Evolutionary conservation across 2,888 invertebrate species (phyloP), one percentile per base, ranked within the genome.

Genomic region (Muschampia staudingeri): DNA sequence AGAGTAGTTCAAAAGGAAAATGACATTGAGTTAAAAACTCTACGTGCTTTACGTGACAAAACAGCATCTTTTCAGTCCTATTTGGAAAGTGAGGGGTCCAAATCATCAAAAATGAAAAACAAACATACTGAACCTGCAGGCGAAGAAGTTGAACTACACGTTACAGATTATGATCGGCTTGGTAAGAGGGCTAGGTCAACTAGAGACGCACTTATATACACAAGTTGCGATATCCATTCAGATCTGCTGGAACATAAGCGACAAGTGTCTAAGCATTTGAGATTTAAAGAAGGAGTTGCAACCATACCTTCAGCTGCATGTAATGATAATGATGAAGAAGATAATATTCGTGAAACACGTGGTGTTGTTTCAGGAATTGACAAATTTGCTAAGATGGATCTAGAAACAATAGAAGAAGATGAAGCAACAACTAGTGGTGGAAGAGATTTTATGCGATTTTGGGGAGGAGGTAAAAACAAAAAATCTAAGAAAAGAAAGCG

Each of bases 211-310:
- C 25, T 52, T 76, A 70, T 71, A 9, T 30, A 11, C 11, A 61
- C 48, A 16, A 76, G 52, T 12, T 65, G 25, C 40, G 88, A 89
- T 25, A 73, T 86, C 34, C 75, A 86, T 78, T 69, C 80, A 6
- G 87, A 83, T 73, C 76, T 78, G 14, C 73, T 80, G 8, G 84
- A 73, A 34, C 73, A 69, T 34, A 80, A 52, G 16, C 67, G 19
- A 30, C 61, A 71, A 12, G 70, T 80, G 48, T 82, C 67, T 72
- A 94, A 93, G 81, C 92, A 90, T 65, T 89, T 95, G 52, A 91
- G 95, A 83, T 96, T 96, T 87, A 91, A 94, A 30, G 93, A 94
- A 80, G 88, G 86, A n/a, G 83, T 91, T 9, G 89, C 87, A 4
- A 90, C 88, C 25, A 94, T 94, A 82, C 90, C 91, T 37, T 79